Evolutionary conservation across 2,888 invertebrate species (phyloP).

Genomic region (Andrena bicolor): DNA sequence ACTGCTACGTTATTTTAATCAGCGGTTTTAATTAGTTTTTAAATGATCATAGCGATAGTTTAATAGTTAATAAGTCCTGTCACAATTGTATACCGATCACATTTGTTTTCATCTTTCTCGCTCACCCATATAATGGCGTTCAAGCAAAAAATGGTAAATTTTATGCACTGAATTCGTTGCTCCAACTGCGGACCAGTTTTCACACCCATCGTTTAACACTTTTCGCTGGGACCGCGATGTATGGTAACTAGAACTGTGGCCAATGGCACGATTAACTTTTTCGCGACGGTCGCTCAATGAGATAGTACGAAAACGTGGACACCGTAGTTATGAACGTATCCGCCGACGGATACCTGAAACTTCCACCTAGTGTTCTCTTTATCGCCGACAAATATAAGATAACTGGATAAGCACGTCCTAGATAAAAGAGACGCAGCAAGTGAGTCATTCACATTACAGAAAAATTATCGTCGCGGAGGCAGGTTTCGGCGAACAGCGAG

Average conservation of each 20-base stretch:
- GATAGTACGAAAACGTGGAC: conserved; percentile 33
- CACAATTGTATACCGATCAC: neutral
- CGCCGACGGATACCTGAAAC: conserved; percentile 48
- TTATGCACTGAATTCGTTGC: conserved; percentile 92
- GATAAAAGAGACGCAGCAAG: conserved; percentile 69
- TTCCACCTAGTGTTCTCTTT: conserved; percentile 66
- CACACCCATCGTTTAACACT: conserved; percentile 70
- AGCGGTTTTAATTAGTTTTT: no score
- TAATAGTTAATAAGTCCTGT: neutral
- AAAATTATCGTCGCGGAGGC: conserved; percentile 26
- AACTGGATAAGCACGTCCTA: conserved; percentile 82
- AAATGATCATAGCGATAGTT: no score
- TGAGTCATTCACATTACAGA: conserved; percentile 50
- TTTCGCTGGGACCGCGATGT: neutral
- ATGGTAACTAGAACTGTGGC: neutral
- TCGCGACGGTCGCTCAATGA: conserved; percentile 16
- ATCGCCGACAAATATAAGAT: conserved; percentile 82
- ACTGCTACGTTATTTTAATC: neutral
- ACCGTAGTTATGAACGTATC: conserved; percentile 43
- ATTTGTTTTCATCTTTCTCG: conserved; percentile 68
- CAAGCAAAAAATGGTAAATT: conserved; percentile 93
- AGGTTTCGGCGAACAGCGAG: neutral
- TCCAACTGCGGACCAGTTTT: conserved; percentile 87
- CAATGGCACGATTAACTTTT: conserved; percentile 3
- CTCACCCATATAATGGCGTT: conserved; percentile 93